phyloP scores from a whole-genome alignment of 92 coral and sea anemone species.

The Phymanthus crucifer region DNA sequence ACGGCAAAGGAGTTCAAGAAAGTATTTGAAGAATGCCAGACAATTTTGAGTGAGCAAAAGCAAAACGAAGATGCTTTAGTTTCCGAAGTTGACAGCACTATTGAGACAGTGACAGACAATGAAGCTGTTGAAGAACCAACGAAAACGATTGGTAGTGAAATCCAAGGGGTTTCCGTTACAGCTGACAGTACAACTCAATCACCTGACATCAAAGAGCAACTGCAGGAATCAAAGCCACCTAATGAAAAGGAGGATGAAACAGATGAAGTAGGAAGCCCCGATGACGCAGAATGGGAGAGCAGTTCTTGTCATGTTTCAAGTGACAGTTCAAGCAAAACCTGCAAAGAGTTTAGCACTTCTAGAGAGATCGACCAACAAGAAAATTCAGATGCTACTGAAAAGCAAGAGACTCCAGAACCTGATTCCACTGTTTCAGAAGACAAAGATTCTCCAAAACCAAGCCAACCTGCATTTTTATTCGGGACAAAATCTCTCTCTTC shows the following conservation, averaged over 20 bases:
- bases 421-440: slow-evolving; percentile 10
- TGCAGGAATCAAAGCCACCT: not conserved
- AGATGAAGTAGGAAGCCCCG: not conserved
- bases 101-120: not conserved
- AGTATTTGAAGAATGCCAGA: slow-evolving; percentile 70
- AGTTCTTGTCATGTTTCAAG: slow-evolving; percentile 15
- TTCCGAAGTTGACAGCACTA: slow-evolving; percentile 5
- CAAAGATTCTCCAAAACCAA: not conserved
- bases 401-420: not conserved
- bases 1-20: slow-evolving; percentile 59
- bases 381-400: not conserved
- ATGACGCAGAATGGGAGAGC: slow-evolving; percentile 21
- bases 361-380: not conserved
- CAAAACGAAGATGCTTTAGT: not conserved
- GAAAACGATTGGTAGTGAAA: not conserved
- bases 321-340: not conserved
- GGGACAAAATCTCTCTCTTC: slow-evolving; percentile 76
- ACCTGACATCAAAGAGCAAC: not conserved
- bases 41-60: slow-evolving; percentile 9
- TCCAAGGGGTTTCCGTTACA: not conserved
- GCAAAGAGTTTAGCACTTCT: slow-evolving; percentile 1
- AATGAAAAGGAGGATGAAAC: not conserved
- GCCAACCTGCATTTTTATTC: slow-evolving; percentile 49
- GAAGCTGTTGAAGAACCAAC: slow-evolving; percentile 12
- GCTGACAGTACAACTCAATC: not conserved